Evolutionary conservation across 1,140 invertebrate genomes (phyloP).

Genomic region (Ooceraea biroi): DNA sequence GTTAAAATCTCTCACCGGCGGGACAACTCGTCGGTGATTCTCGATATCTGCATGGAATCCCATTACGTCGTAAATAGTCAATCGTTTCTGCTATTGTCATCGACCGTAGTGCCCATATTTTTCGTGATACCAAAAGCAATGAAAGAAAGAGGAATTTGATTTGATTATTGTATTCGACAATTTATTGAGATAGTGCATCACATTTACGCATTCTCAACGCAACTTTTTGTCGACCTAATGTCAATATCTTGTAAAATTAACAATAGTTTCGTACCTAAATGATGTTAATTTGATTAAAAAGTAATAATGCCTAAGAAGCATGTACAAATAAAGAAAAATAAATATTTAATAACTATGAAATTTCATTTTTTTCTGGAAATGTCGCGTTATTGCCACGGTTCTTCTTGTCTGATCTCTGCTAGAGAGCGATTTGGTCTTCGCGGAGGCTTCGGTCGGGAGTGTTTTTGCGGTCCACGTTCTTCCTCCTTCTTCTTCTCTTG

Average conservation of each 20-base stretch:
- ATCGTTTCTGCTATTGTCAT: conserved; percentile 43
- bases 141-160: conserved; percentile 57
- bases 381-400: too few relatives aligned
- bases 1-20: conserved; percentile 43
- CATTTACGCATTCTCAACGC: too few relatives aligned
- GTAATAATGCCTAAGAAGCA: too few relatives aligned
- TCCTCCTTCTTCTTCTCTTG: background rate
- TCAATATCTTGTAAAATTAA: background rate
- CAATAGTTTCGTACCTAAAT: too few relatives aligned
- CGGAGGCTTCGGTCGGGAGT: conserved; percentile 6
- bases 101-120: conserved; percentile 53
- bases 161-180: conserved; percentile 43
- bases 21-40: background rate
- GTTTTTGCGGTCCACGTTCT: conserved; percentile 56
- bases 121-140: conserved; percentile 16
- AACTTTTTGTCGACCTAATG: background rate
- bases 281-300: too few relatives aligned
- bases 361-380: conserved; percentile 23
- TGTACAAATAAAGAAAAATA: background rate
- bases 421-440: conserved; percentile 21
- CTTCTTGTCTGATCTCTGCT: background rate
- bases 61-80: conserved; percentile 10
- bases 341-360: background rate
- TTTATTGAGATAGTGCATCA: background rate
- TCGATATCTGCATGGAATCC: conserved; percentile 21